A percentile compares a stretch with the other conserved stretches of the same genome.
Conservation (phyloP, 2,888 invertebrate species). For the Tubulanus polymorphus region DNA sequence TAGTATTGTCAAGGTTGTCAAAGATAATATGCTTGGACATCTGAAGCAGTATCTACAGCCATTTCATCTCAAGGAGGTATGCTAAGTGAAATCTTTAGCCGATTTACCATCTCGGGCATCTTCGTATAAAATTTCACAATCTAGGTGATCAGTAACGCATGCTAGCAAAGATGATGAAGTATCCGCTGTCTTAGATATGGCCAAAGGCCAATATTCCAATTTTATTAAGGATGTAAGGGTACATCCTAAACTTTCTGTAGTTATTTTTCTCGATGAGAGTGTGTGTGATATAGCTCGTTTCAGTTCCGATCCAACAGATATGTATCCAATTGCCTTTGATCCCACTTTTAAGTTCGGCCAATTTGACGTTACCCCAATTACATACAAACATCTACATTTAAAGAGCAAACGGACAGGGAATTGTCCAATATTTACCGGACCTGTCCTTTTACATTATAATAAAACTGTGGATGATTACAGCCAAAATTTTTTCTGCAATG, state of each 20-base stretch:
- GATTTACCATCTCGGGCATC: background rate
- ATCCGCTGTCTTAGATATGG: background rate
- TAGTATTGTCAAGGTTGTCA: background rate
- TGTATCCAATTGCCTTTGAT: background rate
- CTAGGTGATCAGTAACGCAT: background rate
- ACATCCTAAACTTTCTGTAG: background rate
- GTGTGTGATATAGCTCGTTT: background rate
- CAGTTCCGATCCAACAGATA: background rate
- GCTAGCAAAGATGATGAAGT: background rate
- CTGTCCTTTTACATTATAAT: background rate
- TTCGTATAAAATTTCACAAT: background rate
- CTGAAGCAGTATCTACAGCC: background rate
- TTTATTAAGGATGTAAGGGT: background rate
- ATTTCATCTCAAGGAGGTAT: background rate
- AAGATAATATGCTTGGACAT: background rate
- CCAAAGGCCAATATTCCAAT: background rate
- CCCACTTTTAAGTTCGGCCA: background rate
- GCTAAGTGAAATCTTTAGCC: background rate
- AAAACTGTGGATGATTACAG: background rate
- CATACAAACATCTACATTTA: background rate
- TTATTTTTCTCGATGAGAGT: background rate
- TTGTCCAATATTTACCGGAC: background rate
- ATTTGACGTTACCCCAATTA: background rate
- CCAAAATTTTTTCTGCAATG: background rate
- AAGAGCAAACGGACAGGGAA: background rate